Evolutionary conservation across 2,113 vertebrate species (phyloP), one percentile per base, ranked within the genome.

Genomic region (Vulpes ferrilata): DNA sequence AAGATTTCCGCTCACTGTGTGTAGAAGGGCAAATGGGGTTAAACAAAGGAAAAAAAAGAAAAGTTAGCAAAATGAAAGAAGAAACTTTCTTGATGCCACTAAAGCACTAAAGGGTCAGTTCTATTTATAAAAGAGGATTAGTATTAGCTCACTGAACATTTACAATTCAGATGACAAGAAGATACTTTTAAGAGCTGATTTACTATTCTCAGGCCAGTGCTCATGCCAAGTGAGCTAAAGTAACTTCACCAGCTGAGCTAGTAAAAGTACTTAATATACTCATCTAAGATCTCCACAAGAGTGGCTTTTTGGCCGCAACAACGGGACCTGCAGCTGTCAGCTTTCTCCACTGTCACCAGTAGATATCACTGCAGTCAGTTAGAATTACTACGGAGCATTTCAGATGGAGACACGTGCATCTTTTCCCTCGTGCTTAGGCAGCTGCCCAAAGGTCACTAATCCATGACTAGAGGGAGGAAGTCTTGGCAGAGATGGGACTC

Each of bases 361-460:
- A 96, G 92, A 64, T 88, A 97, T 93, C 88, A 96, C 65, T 89
- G 92, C 90, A 94, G 90, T 94, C 97, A 96, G 59, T 96, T 97
- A 96, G 90, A 98, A 93, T 97, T 55, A 1, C 92, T 67, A 76
- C 20, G 43, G 96, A 97, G 96, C 78, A 91, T 95, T 88, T 97
- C 97, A 93, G 97, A 88, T 43, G 57, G 57, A 96, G 97, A 97
- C 98, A 96, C 7, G 79, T 78, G 48, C 93, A 69, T 35, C 67
- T 94, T 94, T 98, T 97, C 95, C 16, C 82, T 96, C 95, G 93
- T 95, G 93, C 69, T 30, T 62, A 97, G 96, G 97, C 98, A 98
- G 92, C 96, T 98, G 97, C 95, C 97, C 98, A 97, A 93, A 97
- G 97, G 95, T 97, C 96, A 71, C 88, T 97, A 97, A 92, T 96